These are phyloP conservation scores for Zonitis immaculata DNA, from an alignment of 2,888 invertebrate genomes.

Conservation along the genomic window DNA sequence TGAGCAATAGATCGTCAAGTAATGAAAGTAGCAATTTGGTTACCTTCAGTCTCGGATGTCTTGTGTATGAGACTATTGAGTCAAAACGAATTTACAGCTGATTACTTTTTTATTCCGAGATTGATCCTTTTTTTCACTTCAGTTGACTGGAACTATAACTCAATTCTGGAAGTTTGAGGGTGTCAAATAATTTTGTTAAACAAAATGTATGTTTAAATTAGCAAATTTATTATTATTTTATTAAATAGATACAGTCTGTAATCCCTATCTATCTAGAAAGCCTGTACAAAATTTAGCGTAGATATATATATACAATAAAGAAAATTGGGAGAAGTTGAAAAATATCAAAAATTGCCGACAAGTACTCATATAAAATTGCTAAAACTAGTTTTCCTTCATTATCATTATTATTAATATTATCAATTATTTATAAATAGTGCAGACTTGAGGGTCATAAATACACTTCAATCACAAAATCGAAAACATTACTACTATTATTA, in stretches of 20 bases:
- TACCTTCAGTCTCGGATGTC: too few relatives aligned
- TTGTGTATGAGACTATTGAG: too few relatives aligned
- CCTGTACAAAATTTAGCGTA: slow-evolving; percentile 47
- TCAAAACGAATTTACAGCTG: too few relatives aligned
- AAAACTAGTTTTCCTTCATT: slow-evolving; percentile 18
- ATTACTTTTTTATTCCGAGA: too few relatives aligned
- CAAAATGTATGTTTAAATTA: slow-evolving; percentile 33
- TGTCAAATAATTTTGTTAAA: too few relatives aligned
- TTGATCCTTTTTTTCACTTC: too few relatives aligned
- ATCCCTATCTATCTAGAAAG: slow-evolving; percentile 45
- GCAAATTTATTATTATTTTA: slow-evolving; percentile 46
- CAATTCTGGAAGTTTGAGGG: too few relatives aligned
- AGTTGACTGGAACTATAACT: too few relatives aligned
- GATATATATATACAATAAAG: slow-evolving; percentile 42
- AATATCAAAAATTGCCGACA: slow-evolving; percentile 38
- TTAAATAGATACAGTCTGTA: slow-evolving; percentile 48
- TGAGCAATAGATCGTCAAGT: too few relatives aligned
- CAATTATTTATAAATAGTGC: slow-evolving; percentile 27
- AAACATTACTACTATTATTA: slow-evolving; percentile 14
- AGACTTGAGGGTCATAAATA: slow-evolving; percentile 29
- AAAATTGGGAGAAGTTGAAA: slow-evolving; percentile 11
- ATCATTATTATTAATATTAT: too few relatives aligned
- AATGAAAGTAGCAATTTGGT: too few relatives aligned
- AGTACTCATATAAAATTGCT: slow-evolving; percentile 31
- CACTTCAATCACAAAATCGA: slow-evolving; percentile 29